These are phyloP conservation scores for Danio kyathit DNA, from an alignment of 2,797 vertebrate species.

Conservation along the genomic window DNA sequence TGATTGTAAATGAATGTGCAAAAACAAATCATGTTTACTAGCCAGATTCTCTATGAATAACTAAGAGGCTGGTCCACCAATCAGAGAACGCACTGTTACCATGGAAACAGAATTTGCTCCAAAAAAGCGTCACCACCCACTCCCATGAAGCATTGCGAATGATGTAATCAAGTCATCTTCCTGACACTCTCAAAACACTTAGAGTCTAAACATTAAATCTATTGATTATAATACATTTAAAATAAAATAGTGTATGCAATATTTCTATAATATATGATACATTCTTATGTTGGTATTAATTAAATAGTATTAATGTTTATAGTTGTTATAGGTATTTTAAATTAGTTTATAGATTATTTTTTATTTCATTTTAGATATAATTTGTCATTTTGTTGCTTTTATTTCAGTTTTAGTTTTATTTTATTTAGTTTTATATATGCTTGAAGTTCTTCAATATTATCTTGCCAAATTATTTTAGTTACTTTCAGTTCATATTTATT, in stretches of 20 bases:
- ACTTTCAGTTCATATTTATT: neutral
- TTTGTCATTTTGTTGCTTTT: too few relatives aligned
- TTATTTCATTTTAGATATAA: too few relatives aligned
- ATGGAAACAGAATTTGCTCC: constrained; percentile 30
- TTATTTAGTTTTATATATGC: too few relatives aligned
- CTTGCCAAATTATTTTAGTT: too few relatives aligned
- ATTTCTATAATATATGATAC: neutral
- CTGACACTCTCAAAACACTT: neutral
- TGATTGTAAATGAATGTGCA: neutral
- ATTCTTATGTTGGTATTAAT: neutral
- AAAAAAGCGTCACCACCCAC: neutral
- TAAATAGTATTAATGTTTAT: neutral
- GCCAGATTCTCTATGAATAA: neutral
- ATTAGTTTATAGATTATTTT: too few relatives aligned
- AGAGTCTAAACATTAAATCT: neutral
- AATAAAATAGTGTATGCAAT: neutral
- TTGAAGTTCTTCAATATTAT: too few relatives aligned
- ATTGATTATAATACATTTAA: neutral
- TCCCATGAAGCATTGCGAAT: constrained; percentile 31
- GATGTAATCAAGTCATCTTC: constrained; percentile 20
- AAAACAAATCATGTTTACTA: constrained; percentile 2
- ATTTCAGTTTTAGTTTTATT: too few relatives aligned
- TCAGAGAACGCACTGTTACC: constrained; percentile 11
- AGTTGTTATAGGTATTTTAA: neutral
- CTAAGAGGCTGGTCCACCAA: neutral